A percentile compares a stretch with the other conserved stretches of the same genome.
Evolutionary conservation across 1,140 invertebrate species (phyloP).

Genomic region (Choristoneura fumiferana): DNA sequence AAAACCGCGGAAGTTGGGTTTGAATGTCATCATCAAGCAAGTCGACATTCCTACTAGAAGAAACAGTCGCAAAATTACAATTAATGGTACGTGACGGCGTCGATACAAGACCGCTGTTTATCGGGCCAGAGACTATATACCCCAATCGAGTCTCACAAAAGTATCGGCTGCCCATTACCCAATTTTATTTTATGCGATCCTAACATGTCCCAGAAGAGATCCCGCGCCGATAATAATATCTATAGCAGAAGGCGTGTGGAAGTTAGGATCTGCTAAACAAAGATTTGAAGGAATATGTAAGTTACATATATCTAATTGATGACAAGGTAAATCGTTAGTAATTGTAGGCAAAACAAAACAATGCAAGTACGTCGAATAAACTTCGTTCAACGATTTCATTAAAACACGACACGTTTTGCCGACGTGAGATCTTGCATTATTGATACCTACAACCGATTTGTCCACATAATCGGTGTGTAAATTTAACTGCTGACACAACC

Average conservation of each 20-base stretch:
- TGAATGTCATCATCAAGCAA: too few species aligned
- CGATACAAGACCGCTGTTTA: not conserved
- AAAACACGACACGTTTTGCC: not conserved
- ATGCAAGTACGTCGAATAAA: not conserved
- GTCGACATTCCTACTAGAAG: not conserved
- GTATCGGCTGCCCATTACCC: not conserved
- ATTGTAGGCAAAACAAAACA: constrained; percentile 15
- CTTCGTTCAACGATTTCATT: not conserved
- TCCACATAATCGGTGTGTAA: not conserved
- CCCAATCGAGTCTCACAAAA: constrained; percentile 14
- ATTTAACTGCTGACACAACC: not conserved
- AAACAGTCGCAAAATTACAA: too few species aligned
- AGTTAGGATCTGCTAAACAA: constrained; percentile 18
- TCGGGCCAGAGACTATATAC: constrained; percentile 12
- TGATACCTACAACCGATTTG: constrained; percentile 7
- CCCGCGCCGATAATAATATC: constrained; percentile 12
- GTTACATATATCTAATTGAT: not conserved
- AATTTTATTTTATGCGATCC: not conserved
- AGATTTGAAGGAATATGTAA: not conserved
- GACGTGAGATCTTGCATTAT: not conserved
- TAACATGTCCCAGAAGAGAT: constrained; percentile 20
- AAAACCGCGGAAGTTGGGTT: too few species aligned
- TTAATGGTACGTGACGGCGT: not conserved
- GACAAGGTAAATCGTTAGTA: not conserved
- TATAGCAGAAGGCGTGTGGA: constrained; percentile 1